Evolutionary conservation across 2,113 vertebrate species (phyloP).

Genomic region (Gnathonemus echidnorhynchus): DNA sequence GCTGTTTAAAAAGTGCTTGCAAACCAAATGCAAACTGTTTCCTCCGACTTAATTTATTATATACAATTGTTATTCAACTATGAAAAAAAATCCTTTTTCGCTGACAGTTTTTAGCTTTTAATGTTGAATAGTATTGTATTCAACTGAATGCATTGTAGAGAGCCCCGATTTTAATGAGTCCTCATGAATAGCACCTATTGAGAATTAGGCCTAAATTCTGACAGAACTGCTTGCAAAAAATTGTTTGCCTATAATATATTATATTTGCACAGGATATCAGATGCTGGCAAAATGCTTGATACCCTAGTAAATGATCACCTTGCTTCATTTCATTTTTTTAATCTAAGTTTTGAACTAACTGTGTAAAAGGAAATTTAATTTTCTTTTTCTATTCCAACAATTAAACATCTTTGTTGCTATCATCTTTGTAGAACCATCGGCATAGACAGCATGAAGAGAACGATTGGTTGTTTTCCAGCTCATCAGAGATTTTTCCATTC

Average conservation of each 20-base stretch:
- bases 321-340: neutral
- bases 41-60: neutral
- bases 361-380: neutral
- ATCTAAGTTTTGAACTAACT: neutral
- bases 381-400: neutral
- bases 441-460: neutral
- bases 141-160: neutral
- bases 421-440: neutral
- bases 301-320: neutral
- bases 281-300: neutral
- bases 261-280: neutral
- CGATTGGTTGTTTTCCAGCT: conserved; percentile 2
- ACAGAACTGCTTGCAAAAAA: neutral
- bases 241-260: neutral
- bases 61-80: neutral
- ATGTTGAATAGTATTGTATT: neutral
- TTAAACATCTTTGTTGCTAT: neutral
- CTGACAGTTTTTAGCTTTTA: neutral
- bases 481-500: neutral
- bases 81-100: neutral
- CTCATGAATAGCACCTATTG: neutral
- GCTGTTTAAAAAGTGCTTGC: neutral
- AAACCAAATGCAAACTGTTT: neutral
- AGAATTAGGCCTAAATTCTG: neutral
- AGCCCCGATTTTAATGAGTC: neutral